A percentile compares a stretch with the other conserved stretches of the same genome.
Conservation (phyloP, 1,140 invertebrate genomes). For the Trissolcus basalis region DNA sequence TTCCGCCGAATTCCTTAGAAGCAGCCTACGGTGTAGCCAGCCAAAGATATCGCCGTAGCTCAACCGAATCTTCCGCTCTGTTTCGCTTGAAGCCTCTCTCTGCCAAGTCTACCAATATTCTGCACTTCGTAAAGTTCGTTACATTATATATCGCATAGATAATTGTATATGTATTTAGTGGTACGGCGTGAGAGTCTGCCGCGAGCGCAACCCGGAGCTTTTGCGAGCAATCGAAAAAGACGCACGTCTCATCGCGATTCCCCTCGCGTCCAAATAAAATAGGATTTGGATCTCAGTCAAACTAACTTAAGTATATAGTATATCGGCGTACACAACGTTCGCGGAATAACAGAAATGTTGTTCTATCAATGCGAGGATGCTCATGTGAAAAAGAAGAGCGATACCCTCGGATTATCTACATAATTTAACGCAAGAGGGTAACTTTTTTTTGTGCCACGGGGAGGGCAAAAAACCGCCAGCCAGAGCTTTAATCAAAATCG, state of each 20-base stretch:
- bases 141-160: constrained; percentile 44
- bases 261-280: constrained; percentile 49
- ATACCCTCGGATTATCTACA: constrained; percentile 48
- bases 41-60: constrained; percentile 47
- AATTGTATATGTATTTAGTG: constrained; percentile 51
- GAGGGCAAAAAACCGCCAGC: constrained; percentile 15
- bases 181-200: constrained; percentile 19
- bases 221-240: constrained; percentile 15
- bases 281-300: constrained; percentile 57
- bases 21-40: constrained; percentile 21
- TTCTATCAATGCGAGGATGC: constrained; percentile 42
- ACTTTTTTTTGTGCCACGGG: constrained; percentile 19
- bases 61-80: constrained; percentile 44
- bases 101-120: constrained; percentile 45
- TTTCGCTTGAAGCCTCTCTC: constrained; percentile 28
- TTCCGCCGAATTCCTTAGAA: constrained; percentile 40
- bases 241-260: constrained; percentile 46
- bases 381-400: constrained; percentile 48
- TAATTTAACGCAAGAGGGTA: constrained; percentile 43
- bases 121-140: constrained; percentile 47
- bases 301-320: constrained; percentile 53
- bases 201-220: constrained; percentile 9
- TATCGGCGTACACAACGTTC: constrained; percentile 48
- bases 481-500: constrained; percentile 43
- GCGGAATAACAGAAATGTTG: constrained; percentile 56